phyloP scores from a whole-genome alignment of 1,140 invertebrate species.

The Ceratina calcarata region DNA sequence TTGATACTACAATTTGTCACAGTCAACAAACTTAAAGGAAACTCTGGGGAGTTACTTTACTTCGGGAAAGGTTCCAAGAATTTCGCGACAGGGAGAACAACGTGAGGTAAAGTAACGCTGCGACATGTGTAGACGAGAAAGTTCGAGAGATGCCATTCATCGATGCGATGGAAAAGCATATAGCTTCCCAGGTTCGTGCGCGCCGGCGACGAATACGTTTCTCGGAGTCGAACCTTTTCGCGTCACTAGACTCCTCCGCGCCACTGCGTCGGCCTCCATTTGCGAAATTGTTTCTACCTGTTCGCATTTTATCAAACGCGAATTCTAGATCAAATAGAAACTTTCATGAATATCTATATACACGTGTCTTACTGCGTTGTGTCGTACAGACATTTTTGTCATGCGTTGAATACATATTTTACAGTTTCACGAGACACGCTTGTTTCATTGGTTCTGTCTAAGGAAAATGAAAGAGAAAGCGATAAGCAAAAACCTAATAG shows the following conservation, averaged over 20 bases:
- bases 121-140: not conserved
- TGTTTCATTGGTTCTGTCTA: not conserved
- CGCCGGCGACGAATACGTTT: not conserved
- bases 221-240: not conserved
- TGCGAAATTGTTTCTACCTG: constrained; percentile 13
- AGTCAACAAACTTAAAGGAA: too few relatives aligned
- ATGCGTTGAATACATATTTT: not conserved
- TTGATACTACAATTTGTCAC: too few relatives aligned
- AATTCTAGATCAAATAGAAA: too few relatives aligned
- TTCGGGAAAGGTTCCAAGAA: not conserved
- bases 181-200: not conserved
- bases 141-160: constrained; percentile 6
- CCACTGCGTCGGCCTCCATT: constrained; percentile 6
- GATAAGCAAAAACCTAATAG: too few relatives aligned
- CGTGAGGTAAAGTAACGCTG: not conserved
- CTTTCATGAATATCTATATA: too few relatives aligned
- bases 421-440: not conserved
- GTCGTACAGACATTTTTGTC: too few relatives aligned
- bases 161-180: not conserved
- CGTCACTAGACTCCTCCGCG: not conserved
- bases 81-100: not conserved
- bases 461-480: too few relatives aligned
- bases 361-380: too few relatives aligned
- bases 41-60: not conserved
- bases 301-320: not conserved